Evolutionary conservation across 2,888 invertebrate species (phyloP).

Genomic region (Melinopterus prodromus): DNA sequence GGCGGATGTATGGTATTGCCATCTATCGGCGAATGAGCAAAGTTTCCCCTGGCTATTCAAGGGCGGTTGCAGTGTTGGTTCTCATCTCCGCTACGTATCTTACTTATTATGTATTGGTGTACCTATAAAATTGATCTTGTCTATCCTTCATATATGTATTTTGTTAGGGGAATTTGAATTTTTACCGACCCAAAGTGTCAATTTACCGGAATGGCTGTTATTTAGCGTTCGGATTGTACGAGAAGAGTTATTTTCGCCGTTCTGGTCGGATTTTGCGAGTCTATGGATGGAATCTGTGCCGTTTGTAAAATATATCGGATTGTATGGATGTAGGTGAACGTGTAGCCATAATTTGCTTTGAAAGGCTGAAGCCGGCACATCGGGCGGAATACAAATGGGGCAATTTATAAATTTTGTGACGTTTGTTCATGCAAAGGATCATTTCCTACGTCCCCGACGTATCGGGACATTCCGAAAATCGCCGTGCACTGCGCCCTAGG

Average conservation of each 20-base stretch:
- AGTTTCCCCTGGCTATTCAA: too few relatives aligned
- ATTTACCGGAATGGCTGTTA: background rate
- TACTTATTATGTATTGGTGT: too few relatives aligned
- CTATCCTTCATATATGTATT: too few relatives aligned
- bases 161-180: background rate
- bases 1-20: too few relatives aligned
- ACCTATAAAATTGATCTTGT: too few relatives aligned
- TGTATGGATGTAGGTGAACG: slow-evolving; percentile 24
- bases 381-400: slow-evolving; percentile 49
- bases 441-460: slow-evolving; percentile 47
- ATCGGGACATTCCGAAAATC: slow-evolving; percentile 20
- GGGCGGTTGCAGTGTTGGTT: too few relatives aligned
- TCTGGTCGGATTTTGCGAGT: background rate
- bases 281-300: slow-evolving; percentile 4
- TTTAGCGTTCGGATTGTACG: slow-evolving; percentile 4
- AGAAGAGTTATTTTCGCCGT: slow-evolving; percentile 4
- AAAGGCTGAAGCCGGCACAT: slow-evolving; percentile 36
- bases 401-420: slow-evolving; percentile 50
- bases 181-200: background rate
- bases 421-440: slow-evolving; percentile 49
- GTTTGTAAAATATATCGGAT: slow-evolving; percentile 22
- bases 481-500: slow-evolving; percentile 20
- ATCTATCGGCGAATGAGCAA: too few relatives aligned
- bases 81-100: too few relatives aligned
- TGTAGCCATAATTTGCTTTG: slow-evolving; percentile 22